phyloP scores from a whole-genome alignment of 2,888 invertebrate species.

The Drosophila dives region DNA sequence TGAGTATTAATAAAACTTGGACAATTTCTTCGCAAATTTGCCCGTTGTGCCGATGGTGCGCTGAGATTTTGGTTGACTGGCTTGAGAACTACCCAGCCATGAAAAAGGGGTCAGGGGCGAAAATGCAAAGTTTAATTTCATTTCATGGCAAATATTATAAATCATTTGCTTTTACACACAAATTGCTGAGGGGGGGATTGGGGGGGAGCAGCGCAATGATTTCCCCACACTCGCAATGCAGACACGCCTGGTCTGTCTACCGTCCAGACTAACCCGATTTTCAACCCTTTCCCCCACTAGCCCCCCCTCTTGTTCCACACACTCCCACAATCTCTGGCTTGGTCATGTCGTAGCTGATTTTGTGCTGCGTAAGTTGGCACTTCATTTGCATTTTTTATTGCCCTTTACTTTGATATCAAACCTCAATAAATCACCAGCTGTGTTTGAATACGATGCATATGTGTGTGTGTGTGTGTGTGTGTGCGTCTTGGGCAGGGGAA shows the following conservation, averaged over 20 bases:
- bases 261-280: conserved; percentile 41
- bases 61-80: conserved; percentile 2
- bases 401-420: conserved; percentile 80
- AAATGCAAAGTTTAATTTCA: conserved; percentile 77
- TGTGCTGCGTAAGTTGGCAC: conserved; percentile 79
- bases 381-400: conserved; percentile 83
- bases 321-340: neutral
- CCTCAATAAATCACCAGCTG: conserved; percentile 82
- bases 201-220: conserved; percentile 58
- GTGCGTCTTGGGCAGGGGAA: neutral
- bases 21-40: neutral
- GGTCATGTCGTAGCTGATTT: conserved; percentile 44
- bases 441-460: conserved; percentile 59
- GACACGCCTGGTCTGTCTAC: conserved; percentile 44
- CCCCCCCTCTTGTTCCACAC: neutral
- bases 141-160: conserved; percentile 79
- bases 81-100: conserved; percentile 29
- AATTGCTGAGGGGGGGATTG: conserved; percentile 33
- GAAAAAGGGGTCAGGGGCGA: conserved; percentile 70
- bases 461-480: conserved; percentile 31
- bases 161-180: conserved; percentile 70
- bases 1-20: neutral
- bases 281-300: conserved; percentile 1
- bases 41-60: neutral
- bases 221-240: conserved; percentile 33